Base-by-base conservation (phyloP, 2,113 vertebrate species). In the Dolichallabes microphthalmus region DNA sequence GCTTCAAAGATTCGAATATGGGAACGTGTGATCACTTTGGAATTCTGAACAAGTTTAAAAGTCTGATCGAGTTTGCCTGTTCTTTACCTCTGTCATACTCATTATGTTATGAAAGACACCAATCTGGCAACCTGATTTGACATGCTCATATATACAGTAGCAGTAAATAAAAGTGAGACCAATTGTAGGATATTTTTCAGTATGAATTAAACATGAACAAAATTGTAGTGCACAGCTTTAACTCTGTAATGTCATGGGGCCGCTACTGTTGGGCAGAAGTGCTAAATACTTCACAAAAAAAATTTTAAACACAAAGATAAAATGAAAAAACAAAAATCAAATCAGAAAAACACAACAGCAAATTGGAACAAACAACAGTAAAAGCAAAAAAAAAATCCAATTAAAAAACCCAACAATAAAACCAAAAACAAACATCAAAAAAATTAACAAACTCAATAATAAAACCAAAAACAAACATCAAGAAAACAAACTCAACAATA, bases 61-160 rank as follows among this genome's bases (percentile, higher is more conserved):
- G 63, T 66, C 27, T 27, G 64, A 68, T 68, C n/a, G 10, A n/a
- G n/a, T 63, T n/a, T n/a, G 60, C n/a, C n/a, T 2, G 61, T 13
- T 64, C 25, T 27, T 11, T 12, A 64, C 5, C n/a, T 1, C 25
- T n/a, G 25, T n/a, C 13, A 15, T 14, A 66, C 30, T 19, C 1
- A 19, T 32, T 32, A 1, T 35, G 2, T 69, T 68, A 11, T 35
- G 2, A 0, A 68, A 32, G 5, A 25, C 22, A n/a, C 2, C 75
- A 55, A 77, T 57, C 52, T 77, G 75, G 75, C 75, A 77, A 77
- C 52, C 75, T 53, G 17, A n/a, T n/a, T n/a, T n/a, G n/a, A n/a
- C n/a, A n/a, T n/a, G n/a, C n/a, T n/a, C n/a, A n/a, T n/a, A n/a
- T 8, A 45, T n/a, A n/a, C n/a, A n/a, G n/a, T n/a, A n/a, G n/a